Evolutionary conservation across 2,113 vertebrate genomes (phyloP).

Genomic region (Zosterops borbonicus): DNA sequence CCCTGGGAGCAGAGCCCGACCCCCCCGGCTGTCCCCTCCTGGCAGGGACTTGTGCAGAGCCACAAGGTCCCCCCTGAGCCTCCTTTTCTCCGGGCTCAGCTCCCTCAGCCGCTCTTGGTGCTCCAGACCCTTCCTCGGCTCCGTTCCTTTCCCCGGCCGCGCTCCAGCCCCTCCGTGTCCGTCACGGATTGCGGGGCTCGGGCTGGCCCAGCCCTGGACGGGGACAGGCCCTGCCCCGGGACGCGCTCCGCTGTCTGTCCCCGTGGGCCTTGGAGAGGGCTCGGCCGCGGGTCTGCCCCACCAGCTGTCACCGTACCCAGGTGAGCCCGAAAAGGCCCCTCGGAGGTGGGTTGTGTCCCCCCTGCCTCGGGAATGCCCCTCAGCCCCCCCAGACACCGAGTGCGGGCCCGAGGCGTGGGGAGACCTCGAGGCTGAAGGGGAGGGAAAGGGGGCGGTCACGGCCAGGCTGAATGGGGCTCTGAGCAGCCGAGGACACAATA

Average conservation of each 20-base stretch:
- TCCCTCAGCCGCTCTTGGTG: background rate
- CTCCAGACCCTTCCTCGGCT: background rate
- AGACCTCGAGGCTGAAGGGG: background rate
- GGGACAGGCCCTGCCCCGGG: background rate
- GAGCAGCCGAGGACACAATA: background rate
- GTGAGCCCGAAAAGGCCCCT: background rate
- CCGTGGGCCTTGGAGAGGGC: fast-evolving
- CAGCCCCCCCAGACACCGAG: background rate
- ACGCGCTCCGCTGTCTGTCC: background rate
- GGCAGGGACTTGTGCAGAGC: background rate
- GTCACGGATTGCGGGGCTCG: background rate
- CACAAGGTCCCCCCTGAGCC: background rate
- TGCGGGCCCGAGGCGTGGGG: fast-evolving
- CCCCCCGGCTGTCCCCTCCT: too few species aligned
- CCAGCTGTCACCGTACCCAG: background rate
- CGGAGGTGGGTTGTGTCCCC: background rate
- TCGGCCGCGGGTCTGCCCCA: background rate
- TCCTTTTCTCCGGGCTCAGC: background rate
- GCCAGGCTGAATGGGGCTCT: background rate
- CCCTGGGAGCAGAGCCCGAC: too few species aligned
- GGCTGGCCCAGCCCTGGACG: background rate
- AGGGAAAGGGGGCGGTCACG: background rate
- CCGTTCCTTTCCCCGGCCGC: background rate
- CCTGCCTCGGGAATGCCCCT: fast-evolving
- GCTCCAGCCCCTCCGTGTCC: background rate